These are phyloP conservation scores for Gymnorhina tibicen DNA, from an alignment of 2,113 vertebrate genomes.

Conservation along the genomic window DNA sequence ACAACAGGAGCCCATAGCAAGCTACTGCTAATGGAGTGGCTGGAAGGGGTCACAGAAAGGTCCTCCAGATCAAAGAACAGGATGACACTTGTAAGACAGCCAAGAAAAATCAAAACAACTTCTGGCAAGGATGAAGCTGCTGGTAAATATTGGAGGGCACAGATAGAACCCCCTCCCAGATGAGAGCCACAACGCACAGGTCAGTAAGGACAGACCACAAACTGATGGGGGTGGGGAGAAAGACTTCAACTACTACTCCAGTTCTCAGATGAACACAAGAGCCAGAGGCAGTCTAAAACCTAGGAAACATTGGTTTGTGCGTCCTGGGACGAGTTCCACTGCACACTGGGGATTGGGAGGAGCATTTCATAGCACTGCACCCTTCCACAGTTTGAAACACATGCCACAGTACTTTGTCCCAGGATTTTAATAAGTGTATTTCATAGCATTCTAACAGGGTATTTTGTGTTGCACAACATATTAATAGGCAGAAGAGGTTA, in stretches of 20 bases:
- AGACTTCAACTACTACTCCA: not conserved
- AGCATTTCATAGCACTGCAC: not conserved
- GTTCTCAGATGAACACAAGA: not conserved
- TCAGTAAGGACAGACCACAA: not conserved
- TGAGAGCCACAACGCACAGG: not conserved
- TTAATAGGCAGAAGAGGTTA: not conserved
- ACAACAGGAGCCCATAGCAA: not conserved
- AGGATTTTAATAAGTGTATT: not conserved
- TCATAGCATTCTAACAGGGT: not conserved
- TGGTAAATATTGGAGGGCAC: not conserved
- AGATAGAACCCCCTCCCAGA: not conserved
- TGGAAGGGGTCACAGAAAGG: not conserved
- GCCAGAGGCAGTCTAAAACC: not conserved
- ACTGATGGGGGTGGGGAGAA: not conserved
- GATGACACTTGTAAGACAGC: not conserved
- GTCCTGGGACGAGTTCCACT: not conserved
- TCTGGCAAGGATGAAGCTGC: not conserved
- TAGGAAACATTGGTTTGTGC: not conserved
- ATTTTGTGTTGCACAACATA: not conserved
- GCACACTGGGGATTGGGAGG: rapidly evolving
- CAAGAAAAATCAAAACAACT: not conserved
- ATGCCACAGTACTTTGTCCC: not conserved
- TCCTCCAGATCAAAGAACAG: not conserved
- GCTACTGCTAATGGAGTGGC: not conserved
- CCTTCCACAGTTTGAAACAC: not conserved